These are phyloP conservation scores for Vulpes lagopus DNA, from an alignment of 2,113 vertebrate genomes.

Conservation along the genomic window DNA sequence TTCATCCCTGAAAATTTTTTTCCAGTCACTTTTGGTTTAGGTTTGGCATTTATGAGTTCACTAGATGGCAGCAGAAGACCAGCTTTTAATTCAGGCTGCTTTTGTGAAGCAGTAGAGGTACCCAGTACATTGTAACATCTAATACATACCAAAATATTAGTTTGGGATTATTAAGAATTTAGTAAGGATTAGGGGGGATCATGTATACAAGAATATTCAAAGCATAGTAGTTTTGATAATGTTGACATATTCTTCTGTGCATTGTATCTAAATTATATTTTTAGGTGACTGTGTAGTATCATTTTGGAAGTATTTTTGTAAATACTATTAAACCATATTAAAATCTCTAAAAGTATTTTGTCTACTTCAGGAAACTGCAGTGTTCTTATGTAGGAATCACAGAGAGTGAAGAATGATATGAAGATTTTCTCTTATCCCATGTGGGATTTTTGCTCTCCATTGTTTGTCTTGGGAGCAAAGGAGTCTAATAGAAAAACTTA, in stretches of 20 bases:
- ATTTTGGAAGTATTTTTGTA: constrained; percentile 54
- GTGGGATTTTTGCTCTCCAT: neutral
- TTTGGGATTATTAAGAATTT: constrained; percentile 59
- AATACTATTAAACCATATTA: constrained; percentile 18
- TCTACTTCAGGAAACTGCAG: constrained; percentile 20
- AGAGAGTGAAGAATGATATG: constrained; percentile 38
- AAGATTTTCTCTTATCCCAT: neutral
- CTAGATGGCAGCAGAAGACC: constrained; percentile 78
- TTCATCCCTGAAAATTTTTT: neutral
- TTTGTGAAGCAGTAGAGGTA: constrained; percentile 3
- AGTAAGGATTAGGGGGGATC: neutral
- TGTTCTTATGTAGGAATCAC: neutral
- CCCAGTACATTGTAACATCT: neutral
- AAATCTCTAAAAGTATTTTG: constrained; percentile 25
- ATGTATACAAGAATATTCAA: neutral
- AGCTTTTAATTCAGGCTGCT: constrained; percentile 28
- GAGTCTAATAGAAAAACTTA: neutral
- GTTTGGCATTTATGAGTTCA: constrained; percentile 40
- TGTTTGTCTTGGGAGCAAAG: constrained; percentile 34
- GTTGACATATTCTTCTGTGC: neutral
- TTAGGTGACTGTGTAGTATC: neutral
- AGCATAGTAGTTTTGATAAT: neutral
- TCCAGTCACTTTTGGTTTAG: neutral
- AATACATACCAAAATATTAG: neutral
- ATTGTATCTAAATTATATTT: constrained; percentile 12